phyloP scores from a whole-genome alignment of 2,888 invertebrate genomes.

The Oscheius sp. region DNA sequence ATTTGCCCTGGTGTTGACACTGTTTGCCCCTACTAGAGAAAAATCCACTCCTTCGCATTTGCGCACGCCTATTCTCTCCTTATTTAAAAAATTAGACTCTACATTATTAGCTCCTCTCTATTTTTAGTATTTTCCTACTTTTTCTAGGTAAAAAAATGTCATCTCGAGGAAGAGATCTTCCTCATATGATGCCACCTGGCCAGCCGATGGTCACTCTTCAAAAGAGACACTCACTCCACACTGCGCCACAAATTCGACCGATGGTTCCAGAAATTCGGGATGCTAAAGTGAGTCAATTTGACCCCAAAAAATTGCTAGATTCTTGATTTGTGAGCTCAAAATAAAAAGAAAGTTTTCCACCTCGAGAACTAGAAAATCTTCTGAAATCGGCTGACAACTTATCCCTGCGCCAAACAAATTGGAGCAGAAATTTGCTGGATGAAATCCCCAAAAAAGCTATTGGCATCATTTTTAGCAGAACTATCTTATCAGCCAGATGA shows the following conservation, averaged over 20 bases:
- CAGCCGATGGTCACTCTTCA: slow-evolving; percentile 31
- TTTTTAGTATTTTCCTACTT: background rate
- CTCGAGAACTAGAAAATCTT: too few relatives aligned
- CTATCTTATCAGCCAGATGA: too few relatives aligned
- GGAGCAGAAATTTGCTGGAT: too few relatives aligned
- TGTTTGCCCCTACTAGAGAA: slow-evolving; percentile 32
- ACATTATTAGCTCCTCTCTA: too few relatives aligned
- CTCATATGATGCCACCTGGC: slow-evolving; percentile 15
- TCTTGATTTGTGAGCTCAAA: too few relatives aligned
- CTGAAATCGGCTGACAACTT: too few relatives aligned
- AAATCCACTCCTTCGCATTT: slow-evolving; percentile 32
- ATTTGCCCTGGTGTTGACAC: slow-evolving; percentile 36
- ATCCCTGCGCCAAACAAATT: too few relatives aligned
- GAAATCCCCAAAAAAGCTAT: too few relatives aligned
- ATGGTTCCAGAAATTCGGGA: slow-evolving; percentile 37
- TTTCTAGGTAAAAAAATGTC: background rate
- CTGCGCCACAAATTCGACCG: slow-evolving; percentile 20
- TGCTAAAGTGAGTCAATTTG: slow-evolving; percentile 25
- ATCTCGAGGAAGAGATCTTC: slow-evolving; percentile 11
- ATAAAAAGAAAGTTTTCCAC: too few relatives aligned
- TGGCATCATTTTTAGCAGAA: too few relatives aligned
- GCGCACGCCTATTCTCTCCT: slow-evolving; percentile 26
- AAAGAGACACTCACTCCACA: slow-evolving; percentile 35
- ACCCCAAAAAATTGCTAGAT: background rate
- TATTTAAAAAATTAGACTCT: background rate